Evolutionary conservation across 2,113 vertebrate genomes (phyloP).

Genomic region (Ceyx cyanopectus): DNA sequence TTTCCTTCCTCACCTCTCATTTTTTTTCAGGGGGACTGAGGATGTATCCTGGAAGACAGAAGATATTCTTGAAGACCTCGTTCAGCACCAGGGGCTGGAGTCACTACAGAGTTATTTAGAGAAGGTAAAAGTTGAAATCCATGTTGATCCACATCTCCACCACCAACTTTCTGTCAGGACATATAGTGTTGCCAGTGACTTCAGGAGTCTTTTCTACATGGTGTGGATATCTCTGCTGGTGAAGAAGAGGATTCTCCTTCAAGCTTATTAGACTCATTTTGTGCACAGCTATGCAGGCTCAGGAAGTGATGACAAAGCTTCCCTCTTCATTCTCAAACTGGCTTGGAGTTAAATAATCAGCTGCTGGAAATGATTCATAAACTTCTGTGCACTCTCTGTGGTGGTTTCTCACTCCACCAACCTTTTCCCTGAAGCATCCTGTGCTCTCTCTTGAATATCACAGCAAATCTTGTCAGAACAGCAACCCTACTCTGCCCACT

Average conservation of each 20-base stretch:
- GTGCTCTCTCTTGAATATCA: not conserved
- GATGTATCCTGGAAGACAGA: constrained; percentile 46
- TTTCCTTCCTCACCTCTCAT: not conserved
- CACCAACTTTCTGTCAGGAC: not conserved
- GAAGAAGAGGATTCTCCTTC: not conserved
- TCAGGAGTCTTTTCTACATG: not conserved
- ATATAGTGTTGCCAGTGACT: not conserved
- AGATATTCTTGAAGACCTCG: constrained; percentile 71
- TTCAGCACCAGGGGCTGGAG: not conserved
- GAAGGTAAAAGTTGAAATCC: constrained; percentile 65
- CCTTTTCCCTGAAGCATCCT: not conserved
- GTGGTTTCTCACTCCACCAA: not conserved
- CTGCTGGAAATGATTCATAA: not conserved
- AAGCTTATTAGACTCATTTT: not conserved
- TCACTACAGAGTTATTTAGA: constrained; percentile 59
- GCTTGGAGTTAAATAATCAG: not conserved
- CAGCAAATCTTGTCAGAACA: not conserved
- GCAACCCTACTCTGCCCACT: not conserved
- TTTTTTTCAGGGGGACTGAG: constrained; percentile 32
- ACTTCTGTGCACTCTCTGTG: not conserved
- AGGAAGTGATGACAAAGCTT: not conserved
- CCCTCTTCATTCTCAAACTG: not conserved
- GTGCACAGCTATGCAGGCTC: not conserved
- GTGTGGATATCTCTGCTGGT: not conserved
- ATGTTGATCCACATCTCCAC: not conserved